Conservation (phyloP, 2,797 vertebrate genomes). For the Hemitrygon akajei region DNA sequence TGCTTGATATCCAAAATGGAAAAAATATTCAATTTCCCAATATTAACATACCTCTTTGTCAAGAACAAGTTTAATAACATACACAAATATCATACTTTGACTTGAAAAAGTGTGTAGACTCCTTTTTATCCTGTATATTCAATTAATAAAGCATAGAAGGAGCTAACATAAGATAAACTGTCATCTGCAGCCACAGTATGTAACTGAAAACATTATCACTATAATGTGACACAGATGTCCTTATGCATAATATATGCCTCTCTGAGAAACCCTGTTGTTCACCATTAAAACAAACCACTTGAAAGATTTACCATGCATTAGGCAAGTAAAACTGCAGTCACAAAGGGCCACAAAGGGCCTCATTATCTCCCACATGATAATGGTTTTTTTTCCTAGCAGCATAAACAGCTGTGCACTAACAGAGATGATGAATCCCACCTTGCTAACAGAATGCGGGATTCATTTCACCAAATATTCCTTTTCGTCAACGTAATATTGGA, state of each 20-base stretch:
- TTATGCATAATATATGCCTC: slow-evolving; percentile 35
- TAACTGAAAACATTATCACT: slow-evolving; percentile 36
- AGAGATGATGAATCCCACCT: slow-evolving; percentile 13
- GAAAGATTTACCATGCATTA: slow-evolving; percentile 32
- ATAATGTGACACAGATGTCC: slow-evolving; percentile 34
- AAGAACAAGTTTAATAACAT: not conserved
- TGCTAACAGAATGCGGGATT: not conserved
- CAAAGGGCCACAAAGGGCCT: slow-evolving; percentile 26
- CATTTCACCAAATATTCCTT: slow-evolving; percentile 10
- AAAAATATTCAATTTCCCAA: not conserved
- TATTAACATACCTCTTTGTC: not conserved
- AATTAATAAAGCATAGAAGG: not conserved
- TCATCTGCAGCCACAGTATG: slow-evolving; percentile 29
- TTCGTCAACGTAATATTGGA: not conserved
- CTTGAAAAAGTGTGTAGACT: not conserved
- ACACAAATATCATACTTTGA: not conserved
- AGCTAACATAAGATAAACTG: not conserved
- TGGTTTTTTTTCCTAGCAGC: slow-evolving; percentile 12
- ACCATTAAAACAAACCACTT: slow-evolving; percentile 32
- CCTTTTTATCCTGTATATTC: not conserved
- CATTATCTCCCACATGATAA: slow-evolving; percentile 33
- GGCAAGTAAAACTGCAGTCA: slow-evolving; percentile 27
- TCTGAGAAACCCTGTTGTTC: slow-evolving; percentile 31
- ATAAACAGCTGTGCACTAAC: slow-evolving; percentile 32
- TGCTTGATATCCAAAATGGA: not conserved